Conservation (phyloP, 2,797 vertebrate species). For the Paramormyrops hopkinsi region DNA sequence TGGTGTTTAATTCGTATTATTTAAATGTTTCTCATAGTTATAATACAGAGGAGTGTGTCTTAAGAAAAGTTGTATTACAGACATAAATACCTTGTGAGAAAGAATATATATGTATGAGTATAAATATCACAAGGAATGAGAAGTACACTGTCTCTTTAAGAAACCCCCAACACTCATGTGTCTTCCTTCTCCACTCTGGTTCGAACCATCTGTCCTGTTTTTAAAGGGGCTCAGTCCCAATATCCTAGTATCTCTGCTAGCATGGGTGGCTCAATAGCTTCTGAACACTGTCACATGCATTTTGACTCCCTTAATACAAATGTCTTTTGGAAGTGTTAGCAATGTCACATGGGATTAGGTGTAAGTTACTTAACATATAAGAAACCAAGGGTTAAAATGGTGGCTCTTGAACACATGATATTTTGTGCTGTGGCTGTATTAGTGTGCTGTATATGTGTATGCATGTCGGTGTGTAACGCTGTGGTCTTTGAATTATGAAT, state of each 20-base stretch:
- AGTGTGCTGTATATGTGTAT: not conserved
- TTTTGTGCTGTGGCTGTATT: not conserved
- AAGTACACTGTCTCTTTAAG: constrained; percentile 48
- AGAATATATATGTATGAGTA: constrained; percentile 47
- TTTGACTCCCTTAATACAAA: not conserved
- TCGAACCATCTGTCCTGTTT: constrained; percentile 46
- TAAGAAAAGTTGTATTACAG: not conserved
- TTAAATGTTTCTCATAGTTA: not conserved
- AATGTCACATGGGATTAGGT: constrained; percentile 13
- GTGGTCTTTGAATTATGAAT: not conserved
- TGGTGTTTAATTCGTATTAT: not conserved
- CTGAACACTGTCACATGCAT: not conserved
- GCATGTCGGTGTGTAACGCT: not conserved
- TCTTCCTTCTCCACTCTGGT: constrained; percentile 34
- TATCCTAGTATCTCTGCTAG: constrained; percentile 12
- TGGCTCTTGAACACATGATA: constrained; percentile 10
- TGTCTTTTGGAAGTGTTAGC: not conserved
- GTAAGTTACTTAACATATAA: constrained; percentile 17
- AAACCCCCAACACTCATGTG: constrained; percentile 37
- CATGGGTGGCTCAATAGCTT: not conserved
- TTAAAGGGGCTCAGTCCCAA: constrained; percentile 30
- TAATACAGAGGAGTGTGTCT: not conserved
- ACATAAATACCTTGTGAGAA: not conserved
- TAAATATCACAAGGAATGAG: constrained; percentile 30
- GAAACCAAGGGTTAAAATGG: constrained; percentile 17